phyloP scores from a whole-genome alignment of 1,140 invertebrate species.

The Caenorhabditis remanei region DNA sequence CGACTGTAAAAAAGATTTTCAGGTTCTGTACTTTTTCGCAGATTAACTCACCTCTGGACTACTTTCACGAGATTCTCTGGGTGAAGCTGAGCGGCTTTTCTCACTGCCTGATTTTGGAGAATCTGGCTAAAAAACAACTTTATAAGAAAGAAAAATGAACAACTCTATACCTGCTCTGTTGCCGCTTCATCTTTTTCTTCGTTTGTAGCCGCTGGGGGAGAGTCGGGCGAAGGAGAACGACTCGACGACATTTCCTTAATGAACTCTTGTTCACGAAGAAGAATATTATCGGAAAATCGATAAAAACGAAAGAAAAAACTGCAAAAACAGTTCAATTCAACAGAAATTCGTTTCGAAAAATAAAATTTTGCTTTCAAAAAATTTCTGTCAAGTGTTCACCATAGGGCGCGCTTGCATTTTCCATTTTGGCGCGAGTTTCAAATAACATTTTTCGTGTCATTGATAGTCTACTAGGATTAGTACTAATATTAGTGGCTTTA shows the following conservation, averaged over 20 bases:
- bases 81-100: not conserved
- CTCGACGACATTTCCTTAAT: conserved; percentile 4
- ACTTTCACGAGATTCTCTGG: not conserved
- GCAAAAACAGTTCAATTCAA: not conserved
- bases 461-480: no score
- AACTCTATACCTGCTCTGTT: not conserved
- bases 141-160: no score
- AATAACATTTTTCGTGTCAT: not conserved
- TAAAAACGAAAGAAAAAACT: not conserved
- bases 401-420: not conserved
- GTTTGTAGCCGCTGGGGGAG: not conserved
- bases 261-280: no score
- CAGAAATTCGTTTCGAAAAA: not conserved
- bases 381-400: not conserved
- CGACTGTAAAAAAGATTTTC: not conserved
- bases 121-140: conserved; percentile 21
- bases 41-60: not conserved
- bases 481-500: no score
- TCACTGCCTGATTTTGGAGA: not conserved
- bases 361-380: not conserved
- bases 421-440: not conserved
- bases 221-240: not conserved
- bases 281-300: not conserved
- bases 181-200: not conserved
- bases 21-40: not conserved